A percentile compares a stretch with the other conserved stretches of the same genome.
These are phyloP conservation scores for Poecilia latipinna DNA, from an alignment of 2,113 vertebrate species.

Conservation along the genomic window DNA sequence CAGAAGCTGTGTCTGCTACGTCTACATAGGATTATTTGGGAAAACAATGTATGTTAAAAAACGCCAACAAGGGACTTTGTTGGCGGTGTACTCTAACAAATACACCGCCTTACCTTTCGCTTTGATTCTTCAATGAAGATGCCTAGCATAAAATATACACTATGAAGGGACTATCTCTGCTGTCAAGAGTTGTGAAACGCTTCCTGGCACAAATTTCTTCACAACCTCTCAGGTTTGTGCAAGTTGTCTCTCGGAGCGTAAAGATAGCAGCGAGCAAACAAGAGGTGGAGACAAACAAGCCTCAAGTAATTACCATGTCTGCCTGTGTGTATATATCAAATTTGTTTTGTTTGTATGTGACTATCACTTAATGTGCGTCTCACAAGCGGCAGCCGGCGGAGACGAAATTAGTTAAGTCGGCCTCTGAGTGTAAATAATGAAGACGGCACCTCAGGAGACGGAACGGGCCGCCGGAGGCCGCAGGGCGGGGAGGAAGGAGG, in stretches of 20 bases:
- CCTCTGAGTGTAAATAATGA: constrained; percentile 72
- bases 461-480: constrained; percentile 13
- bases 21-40: constrained; percentile 13
- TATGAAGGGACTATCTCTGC: constrained; percentile 7
- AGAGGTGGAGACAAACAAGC: not conserved
- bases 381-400: constrained; percentile 20
- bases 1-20: constrained; percentile 10
- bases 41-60: not conserved
- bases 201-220: constrained; percentile 1
- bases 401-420: constrained; percentile 40
- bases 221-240: constrained; percentile 14
- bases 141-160: constrained; percentile 1
- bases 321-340: not conserved
- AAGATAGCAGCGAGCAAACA: constrained; percentile 11
- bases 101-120: not conserved
- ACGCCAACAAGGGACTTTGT: constrained; percentile 14
- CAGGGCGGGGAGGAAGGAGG: constrained; percentile 25
- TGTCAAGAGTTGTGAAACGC: not conserved
- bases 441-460: constrained; percentile 53
- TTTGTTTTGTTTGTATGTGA: not conserved
- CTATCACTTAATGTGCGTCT: constrained; percentile 1
- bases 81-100: constrained; percentile 5
- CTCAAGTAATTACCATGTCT: constrained; percentile 8
- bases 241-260: not conserved
- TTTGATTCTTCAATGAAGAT: constrained; percentile 11